A percentile compares a stretch with the other conserved stretches of the same genome.
Conservation (phyloP, 2,888 invertebrate species). For the Osmoderma eremita region DNA sequence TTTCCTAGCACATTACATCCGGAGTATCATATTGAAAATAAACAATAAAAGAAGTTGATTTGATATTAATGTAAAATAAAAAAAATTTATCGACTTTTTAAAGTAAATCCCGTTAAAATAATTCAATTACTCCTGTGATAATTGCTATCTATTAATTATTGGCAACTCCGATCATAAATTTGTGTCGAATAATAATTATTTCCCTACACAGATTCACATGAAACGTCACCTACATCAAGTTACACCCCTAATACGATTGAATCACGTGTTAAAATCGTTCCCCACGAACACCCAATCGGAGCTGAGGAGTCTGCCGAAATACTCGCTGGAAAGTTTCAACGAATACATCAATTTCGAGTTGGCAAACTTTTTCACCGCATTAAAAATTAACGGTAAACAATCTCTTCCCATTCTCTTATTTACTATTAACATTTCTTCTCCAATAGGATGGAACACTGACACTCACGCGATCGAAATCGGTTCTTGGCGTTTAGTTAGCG, state of each 20-base stretch:
- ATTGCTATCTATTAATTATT: too few species aligned
- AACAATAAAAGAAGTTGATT: too few species aligned
- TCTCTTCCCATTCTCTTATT: too few species aligned
- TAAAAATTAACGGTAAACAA: conserved; percentile 57
- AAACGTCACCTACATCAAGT: conserved; percentile 58
- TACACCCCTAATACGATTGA: conserved; percentile 57
- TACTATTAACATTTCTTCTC: neutral
- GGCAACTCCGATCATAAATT: too few species aligned
- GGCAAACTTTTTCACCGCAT: conserved; percentile 58
- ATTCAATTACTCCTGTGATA: too few species aligned
- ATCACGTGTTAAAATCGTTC: conserved; percentile 56
- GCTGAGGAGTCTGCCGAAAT: conserved; percentile 52
- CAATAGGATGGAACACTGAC: conserved; percentile 59
- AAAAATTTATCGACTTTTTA: too few species aligned
- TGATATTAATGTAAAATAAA: too few species aligned
- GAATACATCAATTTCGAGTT: conserved; percentile 57
- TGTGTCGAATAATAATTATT: too few species aligned
- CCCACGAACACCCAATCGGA: conserved; percentile 47
- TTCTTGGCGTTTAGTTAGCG: conserved; percentile 56
- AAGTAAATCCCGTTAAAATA: too few species aligned
- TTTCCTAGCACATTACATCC: too few species aligned
- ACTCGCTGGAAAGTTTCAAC: conserved; percentile 54
- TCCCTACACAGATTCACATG: conserved; percentile 53
- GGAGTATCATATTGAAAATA: too few species aligned
- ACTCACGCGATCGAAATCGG: conserved; percentile 59